Base-by-base conservation (phyloP, 2,888 invertebrate genomes). In the Acleris laterana region DNA sequence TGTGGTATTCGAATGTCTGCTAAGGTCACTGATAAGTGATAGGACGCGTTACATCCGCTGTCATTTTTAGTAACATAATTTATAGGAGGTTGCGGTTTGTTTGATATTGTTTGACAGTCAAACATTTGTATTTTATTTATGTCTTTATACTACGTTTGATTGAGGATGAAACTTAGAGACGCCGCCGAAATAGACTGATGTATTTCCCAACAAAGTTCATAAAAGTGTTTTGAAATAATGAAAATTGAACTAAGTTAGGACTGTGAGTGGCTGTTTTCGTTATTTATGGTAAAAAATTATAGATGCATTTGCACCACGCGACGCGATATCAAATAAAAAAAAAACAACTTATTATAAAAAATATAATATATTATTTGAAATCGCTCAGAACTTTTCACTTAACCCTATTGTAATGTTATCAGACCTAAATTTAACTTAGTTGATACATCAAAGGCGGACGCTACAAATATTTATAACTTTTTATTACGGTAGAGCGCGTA, bases 11-110 rank as follows among this genome's bases (percentile, higher is more conserved):
- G 44, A 52, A 22, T 28, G 61, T 42, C 44, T 38, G 46, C 32
- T 66, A 66, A 66, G 66, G 66, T 62, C 66, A 48, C 48, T 25
- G 66, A 62, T 66, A 66, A 62, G 57, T 25, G 66, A 62, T 66
- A 66, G 66, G 57, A 66, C 51, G 62, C 22, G 25, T 49, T 42
- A 42, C 66, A 62, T 66, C 66, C 66, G 66, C 60, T 65, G 42
- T 65, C 6, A 38, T 49, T 25, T 44, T 48, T 16, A 19, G 60
- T 1, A 7, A 17, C 19, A 61, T 42, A 17, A 38, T 38, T 9
- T 49, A 19, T 20, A 56, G 50, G 48, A 46, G 13, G 4, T 22
- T 7, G 61, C 61, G 60, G 22, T 32, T n/a, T 17, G 9, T 9
- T 38, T 46, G 4, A 44, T 5, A n/a, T 16, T 44, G 7, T 16